Conservation (phyloP, 2,888 invertebrate genomes). For the Malachius bipustulatus region DNA sequence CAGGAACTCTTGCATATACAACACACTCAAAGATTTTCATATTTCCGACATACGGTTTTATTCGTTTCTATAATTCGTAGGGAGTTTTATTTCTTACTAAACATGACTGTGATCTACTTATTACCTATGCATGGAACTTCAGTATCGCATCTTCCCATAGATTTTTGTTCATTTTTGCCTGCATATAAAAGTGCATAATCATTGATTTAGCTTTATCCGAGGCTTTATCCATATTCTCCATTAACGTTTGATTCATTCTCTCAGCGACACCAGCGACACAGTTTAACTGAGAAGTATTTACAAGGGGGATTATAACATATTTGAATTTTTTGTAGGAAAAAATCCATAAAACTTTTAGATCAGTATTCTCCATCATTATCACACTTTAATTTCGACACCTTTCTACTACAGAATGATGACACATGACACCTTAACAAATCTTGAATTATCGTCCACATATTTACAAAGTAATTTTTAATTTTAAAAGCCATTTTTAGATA, state of each 20-base stretch:
- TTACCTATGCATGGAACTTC: too few relatives aligned
- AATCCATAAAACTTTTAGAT: not conserved
- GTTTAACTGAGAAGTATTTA: too few relatives aligned
- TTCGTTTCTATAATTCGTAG: too few relatives aligned
- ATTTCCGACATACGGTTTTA: too few relatives aligned
- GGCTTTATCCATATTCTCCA: too few relatives aligned
- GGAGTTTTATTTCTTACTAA: too few relatives aligned
- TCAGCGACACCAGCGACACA: too few relatives aligned
- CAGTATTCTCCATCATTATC: constrained; percentile 9
- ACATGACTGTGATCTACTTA: too few relatives aligned
- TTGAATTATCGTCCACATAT: constrained; percentile 13
- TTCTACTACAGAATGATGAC: constrained; percentile 11
- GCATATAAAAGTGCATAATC: too few relatives aligned
- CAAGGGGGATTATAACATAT: constrained; percentile 7
- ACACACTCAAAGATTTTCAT: constrained; percentile 14
- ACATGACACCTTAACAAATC: constrained; percentile 11
- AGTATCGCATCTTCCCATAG: constrained; percentile 10
- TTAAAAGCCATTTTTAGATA: constrained; percentile 14
- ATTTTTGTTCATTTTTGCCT: constrained; percentile 6
- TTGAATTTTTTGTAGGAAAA: constrained; percentile 3
- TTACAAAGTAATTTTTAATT: constrained; percentile 10
- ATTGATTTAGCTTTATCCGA: too few relatives aligned
- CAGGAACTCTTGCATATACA: constrained; percentile 12
- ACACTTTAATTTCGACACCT: constrained; percentile 5
- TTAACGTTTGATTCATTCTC: constrained; percentile 6